Evolutionary conservation across 2,888 invertebrate species (phyloP).

Genomic region (Sceliomorpha sp.): DNA sequence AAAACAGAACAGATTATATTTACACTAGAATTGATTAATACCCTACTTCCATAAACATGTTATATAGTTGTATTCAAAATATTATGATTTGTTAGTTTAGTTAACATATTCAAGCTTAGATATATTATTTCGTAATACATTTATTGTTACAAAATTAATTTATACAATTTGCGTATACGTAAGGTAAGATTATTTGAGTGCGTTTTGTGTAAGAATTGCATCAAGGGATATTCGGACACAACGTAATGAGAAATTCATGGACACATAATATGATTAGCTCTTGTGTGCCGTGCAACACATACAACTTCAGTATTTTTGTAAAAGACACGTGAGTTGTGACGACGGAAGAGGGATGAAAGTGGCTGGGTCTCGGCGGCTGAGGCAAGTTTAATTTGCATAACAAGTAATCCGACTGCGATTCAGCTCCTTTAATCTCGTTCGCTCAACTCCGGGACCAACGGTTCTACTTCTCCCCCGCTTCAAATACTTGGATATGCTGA

Average conservation of each 20-base stretch:
- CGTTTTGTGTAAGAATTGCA: too few species aligned
- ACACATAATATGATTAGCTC: constrained; percentile 36
- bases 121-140: too few species aligned
- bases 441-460: constrained; percentile 39
- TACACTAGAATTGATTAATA: too few species aligned
- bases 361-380: constrained; percentile 49
- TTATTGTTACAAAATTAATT: too few species aligned
- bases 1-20: too few species aligned
- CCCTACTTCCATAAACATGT: too few species aligned
- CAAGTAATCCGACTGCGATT: constrained; percentile 60
- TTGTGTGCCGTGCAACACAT: constrained; percentile 16
- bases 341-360: constrained; percentile 44
- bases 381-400: constrained; percentile 60
- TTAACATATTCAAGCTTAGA: too few species aligned
- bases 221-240: too few species aligned
- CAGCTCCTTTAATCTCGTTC: constrained; percentile 59
- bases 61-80: too few species aligned
- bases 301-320: constrained; percentile 34
- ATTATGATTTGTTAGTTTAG: too few species aligned
- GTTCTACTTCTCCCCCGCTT: constrained; percentile 28
- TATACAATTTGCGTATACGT: too few species aligned
- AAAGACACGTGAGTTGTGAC: constrained; percentile 36
- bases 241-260: constrained; percentile 24
- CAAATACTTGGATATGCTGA: constrained; percentile 43
- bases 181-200: too few species aligned